These are phyloP conservation scores for Neelides sp. DNA, from an alignment of 1,140 invertebrate genomes.

Conservation along the genomic window DNA sequence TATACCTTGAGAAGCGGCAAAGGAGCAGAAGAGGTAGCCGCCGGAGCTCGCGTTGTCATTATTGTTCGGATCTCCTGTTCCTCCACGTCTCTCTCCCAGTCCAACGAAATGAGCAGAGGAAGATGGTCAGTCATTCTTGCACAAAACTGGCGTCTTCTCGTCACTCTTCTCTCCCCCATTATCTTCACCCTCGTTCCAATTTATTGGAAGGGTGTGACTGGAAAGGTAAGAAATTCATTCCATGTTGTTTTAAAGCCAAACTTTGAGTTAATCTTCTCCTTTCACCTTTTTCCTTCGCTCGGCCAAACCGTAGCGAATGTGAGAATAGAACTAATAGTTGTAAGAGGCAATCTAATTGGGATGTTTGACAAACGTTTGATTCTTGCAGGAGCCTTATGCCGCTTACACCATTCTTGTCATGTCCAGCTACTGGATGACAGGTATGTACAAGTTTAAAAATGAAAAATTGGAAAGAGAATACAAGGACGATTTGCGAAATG, in stretches of 20 bases:
- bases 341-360: too few relatives aligned
- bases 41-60: background rate
- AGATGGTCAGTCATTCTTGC: background rate
- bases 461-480: too few relatives aligned
- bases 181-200: background rate
- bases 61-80: background rate
- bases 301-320: too few relatives aligned
- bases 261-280: too few relatives aligned
- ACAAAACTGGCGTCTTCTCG: background rate
- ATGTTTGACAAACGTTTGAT: too few relatives aligned
- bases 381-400: constrained; percentile 46
- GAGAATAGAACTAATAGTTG: too few relatives aligned
- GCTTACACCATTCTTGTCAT: constrained; percentile 65
- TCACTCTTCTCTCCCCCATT: constrained; percentile 1
- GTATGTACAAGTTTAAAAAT: constrained; percentile 12
- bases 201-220: background rate
- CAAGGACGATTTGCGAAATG: too few relatives aligned
- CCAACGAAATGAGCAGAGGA: too few relatives aligned
- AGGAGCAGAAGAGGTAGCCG: too few relatives aligned
- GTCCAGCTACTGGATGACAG: constrained; percentile 71
- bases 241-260: too few relatives aligned
- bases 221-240: constrained; percentile 4
- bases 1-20: too few relatives aligned
- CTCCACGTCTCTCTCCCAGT: background rate
- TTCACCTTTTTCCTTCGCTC: too few relatives aligned